Conservation (phyloP, 2,888 invertebrate species). For the Pristionchus maxplancki region DNA sequence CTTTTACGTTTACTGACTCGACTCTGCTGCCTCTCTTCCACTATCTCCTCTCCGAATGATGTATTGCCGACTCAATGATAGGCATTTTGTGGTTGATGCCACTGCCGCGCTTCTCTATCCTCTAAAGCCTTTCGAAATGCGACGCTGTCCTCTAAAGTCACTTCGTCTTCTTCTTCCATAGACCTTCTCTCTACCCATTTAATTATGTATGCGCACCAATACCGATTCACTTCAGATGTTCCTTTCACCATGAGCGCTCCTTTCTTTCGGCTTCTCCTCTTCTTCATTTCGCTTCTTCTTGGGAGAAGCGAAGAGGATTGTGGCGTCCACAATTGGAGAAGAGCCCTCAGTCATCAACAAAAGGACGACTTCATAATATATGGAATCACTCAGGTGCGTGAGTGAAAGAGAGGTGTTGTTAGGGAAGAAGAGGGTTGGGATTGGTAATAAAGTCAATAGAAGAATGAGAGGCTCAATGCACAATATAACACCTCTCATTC, state of each 20-base stretch:
- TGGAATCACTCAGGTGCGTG: conserved; percentile 46
- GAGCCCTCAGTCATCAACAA: conserved; percentile 1
- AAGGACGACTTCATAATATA: conserved; percentile 48
- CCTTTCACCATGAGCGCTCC: neutral
- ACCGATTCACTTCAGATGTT: conserved; percentile 19
- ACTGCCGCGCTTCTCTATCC: conserved; percentile 1
- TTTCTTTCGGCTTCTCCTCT: neutral
- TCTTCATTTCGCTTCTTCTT: neutral
- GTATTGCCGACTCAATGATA: conserved; percentile 48
- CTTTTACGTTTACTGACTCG: conserved; percentile 32
- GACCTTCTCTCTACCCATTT: too few relatives aligned
- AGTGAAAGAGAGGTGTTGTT: neutral
- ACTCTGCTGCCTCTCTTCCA: neutral
- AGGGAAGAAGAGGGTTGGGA: neutral
- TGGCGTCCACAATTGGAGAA: conserved; percentile 22
- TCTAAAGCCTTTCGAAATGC: conserved; percentile 16
- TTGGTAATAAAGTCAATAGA: neutral
- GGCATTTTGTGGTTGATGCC: conserved; percentile 42
- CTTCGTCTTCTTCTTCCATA: neutral
- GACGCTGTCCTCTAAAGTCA: conserved; percentile 16
- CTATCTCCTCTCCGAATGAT: conserved; percentile 36
- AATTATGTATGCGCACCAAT: neutral
- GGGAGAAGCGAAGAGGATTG: neutral
- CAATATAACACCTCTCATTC: too few relatives aligned
- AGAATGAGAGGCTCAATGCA: too few relatives aligned